phyloP scores from a whole-genome alignment of 2,797 vertebrate genomes.

The Threskiornis aethiopicus region DNA sequence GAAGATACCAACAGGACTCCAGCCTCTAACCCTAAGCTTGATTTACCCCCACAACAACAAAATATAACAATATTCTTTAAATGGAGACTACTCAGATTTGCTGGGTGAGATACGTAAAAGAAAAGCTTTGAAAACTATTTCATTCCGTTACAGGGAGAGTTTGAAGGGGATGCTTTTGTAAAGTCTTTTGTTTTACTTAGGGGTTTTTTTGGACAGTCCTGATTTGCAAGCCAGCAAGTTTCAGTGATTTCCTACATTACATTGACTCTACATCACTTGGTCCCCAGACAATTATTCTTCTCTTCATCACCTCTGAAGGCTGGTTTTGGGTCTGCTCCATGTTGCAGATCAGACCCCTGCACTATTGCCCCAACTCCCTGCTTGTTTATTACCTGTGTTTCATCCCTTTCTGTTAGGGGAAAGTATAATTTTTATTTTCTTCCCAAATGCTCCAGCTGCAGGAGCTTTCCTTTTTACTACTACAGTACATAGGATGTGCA shows the following conservation, averaged over 20 bases:
- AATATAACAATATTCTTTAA: neutral
- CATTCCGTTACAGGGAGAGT: neutral
- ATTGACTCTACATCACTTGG: neutral
- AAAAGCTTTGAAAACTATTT: neutral
- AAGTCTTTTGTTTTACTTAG: neutral
- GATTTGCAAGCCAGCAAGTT: neutral
- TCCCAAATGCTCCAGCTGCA: neutral
- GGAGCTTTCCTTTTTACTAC: neutral
- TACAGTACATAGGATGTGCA: neutral
- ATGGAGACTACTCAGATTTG: neutral
- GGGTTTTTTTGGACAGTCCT: fast-evolving
- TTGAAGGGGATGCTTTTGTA: neutral
- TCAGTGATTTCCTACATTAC: neutral
- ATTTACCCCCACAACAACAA: neutral
- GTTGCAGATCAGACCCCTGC: neutral
- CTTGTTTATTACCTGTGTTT: neutral
- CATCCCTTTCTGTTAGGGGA: neutral
- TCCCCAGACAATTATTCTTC: neutral
- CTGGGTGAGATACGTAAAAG: neutral
- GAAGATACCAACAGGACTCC: neutral
- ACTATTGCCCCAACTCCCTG: neutral
- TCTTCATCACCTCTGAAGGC: neutral
- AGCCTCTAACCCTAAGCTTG: neutral
- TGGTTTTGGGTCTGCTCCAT: neutral
- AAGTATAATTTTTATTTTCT: neutral